phyloP scores from a whole-genome alignment of 53 echinoderm and acorn worm species.

The Arbacia lixula region DNA sequence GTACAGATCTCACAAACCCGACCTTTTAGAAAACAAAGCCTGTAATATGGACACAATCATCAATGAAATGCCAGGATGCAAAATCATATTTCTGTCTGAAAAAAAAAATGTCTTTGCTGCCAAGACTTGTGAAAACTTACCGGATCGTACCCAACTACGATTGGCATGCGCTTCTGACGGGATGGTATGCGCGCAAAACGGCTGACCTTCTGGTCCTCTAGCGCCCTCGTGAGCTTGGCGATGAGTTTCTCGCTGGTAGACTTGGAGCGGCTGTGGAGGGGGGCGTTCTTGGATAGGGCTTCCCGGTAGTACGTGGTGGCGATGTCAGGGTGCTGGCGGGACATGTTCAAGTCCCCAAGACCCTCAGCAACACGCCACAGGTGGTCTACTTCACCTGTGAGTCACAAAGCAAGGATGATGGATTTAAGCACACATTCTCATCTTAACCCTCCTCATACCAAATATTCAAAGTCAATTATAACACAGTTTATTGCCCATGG shows the following conservation, averaged over 20 bases:
- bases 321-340: slow-evolving; percentile 44
- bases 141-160: slow-evolving; percentile 49
- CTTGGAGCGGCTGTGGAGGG: slow-evolving; percentile 46
- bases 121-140: slow-evolving; percentile 15
- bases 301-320: slow-evolving; percentile 63
- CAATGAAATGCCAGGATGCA: no score
- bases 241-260: slow-evolving; percentile 59
- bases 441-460: no score
- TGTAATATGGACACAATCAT: no score
- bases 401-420: background rate
- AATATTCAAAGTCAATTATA: no score
- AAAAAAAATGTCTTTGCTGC: no score
- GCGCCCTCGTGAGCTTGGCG: slow-evolving; percentile 69
- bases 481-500: no score
- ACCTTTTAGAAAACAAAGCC: no score
- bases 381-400: slow-evolving; percentile 43
- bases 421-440: no score
- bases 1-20: no score
- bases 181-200: background rate
- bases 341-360: slow-evolving; percentile 51
- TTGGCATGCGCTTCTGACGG: slow-evolving; percentile 25
- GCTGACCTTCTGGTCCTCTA: slow-evolving; percentile 68
- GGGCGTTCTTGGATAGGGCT: slow-evolving; percentile 45
- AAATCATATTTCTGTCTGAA: no score
- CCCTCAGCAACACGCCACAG: slow-evolving; percentile 65